A percentile compares a stretch with the other conserved stretches of the same genome.
phyloP scores from a whole-genome alignment of 2,888 invertebrate genomes.

The Tachina lurida region DNA sequence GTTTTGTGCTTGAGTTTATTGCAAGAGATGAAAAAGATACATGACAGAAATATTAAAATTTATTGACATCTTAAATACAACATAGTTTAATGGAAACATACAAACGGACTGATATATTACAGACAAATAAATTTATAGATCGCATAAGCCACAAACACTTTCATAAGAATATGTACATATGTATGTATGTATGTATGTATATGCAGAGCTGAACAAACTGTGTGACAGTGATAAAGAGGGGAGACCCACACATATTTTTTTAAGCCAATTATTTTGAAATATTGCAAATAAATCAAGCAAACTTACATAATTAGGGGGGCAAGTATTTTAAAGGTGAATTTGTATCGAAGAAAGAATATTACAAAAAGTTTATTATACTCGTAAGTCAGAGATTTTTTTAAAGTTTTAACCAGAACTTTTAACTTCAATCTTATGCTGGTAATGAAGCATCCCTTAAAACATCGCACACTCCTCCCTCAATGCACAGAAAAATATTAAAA shows the following conservation, averaged over 20 bases:
- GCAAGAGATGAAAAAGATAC: constrained; percentile 69
- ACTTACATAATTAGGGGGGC: not conserved
- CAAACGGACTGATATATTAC: constrained; percentile 27
- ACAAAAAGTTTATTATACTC: too few relatives aligned
- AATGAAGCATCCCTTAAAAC: too few relatives aligned
- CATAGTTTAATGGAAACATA: constrained; percentile 60
- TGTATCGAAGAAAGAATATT: too few relatives aligned
- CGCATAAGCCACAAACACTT: constrained; percentile 2
- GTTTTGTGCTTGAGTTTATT: constrained; percentile 48
- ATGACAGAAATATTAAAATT: constrained; percentile 70
- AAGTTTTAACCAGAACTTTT: too few relatives aligned
- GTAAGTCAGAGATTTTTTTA: too few relatives aligned
- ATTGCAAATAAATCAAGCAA: constrained; percentile 13
- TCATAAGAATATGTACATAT: not conserved
- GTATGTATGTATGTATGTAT: not conserved
- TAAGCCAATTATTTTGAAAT: not conserved
- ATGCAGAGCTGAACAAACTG: constrained; percentile 42
- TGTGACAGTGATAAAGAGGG: not conserved
- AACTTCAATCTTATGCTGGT: too few relatives aligned
- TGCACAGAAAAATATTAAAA: too few relatives aligned
- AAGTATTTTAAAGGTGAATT: not conserved
- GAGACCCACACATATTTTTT: constrained; percentile 2
- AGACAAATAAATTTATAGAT: constrained; percentile 27
- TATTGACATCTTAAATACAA: constrained; percentile 70
- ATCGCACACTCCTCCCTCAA: too few relatives aligned